Evolutionary conservation across 2,888 invertebrate species (phyloP), one percentile per base, ranked within the genome.

Genomic region (Xanthorhoe spadicearia): DNA sequence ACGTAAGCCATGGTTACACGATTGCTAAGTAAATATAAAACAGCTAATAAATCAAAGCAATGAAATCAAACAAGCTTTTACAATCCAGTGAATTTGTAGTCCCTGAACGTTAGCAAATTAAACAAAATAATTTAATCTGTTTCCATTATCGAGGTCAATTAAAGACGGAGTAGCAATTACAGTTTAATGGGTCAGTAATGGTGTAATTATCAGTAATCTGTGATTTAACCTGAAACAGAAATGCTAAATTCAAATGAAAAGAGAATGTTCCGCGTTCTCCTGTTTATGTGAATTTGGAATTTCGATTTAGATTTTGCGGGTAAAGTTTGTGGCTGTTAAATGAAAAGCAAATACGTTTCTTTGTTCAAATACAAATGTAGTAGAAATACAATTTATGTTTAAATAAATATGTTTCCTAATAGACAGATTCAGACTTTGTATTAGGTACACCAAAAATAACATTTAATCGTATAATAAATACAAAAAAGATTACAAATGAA

Each of bases 81-180:
- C 6, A 48, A 48, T 48, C 7, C 17, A 15, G 17, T 17, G 17
- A 17, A 17, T 17, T 15, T 48, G 48, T 48, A 15, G n/a, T n/a
- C n/a, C n/a, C n/a, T n/a, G n/a, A n/a, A n/a, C n/a, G n/a, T n/a
- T n/a, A n/a, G 8, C 48, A 17, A 48, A 48, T 48, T 48, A 13
- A 17, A 59, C 38, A 57, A 32, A 57, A 15, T 8, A 48, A 32
- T 46, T 56, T 28, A 56, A 56, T 46, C 38, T 43, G 23, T 23
- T 56, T 56, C 55, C 55, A 46, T 46, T 48, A 48, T 28, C 28
- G 28, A 56, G 48, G 56, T 56, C 56, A 57, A 57, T 57, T 57
- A 57, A 4, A 32, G 48, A 46, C 15, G 23, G 46, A 57, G 48
- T 17, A 46, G 23, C 19, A 28, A 48, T 57, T 48, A 48, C 28